These are phyloP conservation scores for Heterodera schachtii DNA, from an alignment of 1,140 invertebrate genomes.

Conservation along the genomic window DNA sequence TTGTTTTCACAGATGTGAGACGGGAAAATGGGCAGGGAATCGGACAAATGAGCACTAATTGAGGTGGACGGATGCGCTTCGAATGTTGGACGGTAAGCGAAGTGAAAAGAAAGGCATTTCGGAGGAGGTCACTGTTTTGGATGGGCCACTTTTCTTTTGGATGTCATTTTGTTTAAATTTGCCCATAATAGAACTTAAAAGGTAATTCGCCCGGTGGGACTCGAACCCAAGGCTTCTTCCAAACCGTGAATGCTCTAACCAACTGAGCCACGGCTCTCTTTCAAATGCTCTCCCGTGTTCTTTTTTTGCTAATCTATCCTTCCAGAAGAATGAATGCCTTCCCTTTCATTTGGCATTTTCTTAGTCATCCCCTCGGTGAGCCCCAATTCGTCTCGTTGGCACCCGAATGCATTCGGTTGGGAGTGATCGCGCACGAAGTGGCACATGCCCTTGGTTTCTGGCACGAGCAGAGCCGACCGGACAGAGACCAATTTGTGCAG, in stretches of 20 bases:
- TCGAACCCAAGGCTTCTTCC: too few species aligned
- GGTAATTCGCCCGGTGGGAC: too few species aligned
- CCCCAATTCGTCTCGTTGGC: constrained; percentile 65
- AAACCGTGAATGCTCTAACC: too few species aligned
- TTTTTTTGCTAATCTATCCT: too few species aligned
- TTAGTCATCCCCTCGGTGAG: constrained; percentile 62
- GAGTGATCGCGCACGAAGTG: constrained; percentile 67
- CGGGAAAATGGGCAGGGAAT: background rate
- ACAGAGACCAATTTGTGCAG: constrained; percentile 51
- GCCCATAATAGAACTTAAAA: too few species aligned
- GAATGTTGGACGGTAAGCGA: constrained; percentile 50
- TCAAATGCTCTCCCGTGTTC: too few species aligned
- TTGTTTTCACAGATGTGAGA: constrained; percentile 63
- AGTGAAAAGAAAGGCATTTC: too few species aligned
- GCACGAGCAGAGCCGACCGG: constrained; percentile 65
- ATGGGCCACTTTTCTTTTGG: background rate
- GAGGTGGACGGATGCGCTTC: constrained; percentile 59
- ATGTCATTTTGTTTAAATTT: background rate
- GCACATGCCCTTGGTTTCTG: constrained; percentile 67
- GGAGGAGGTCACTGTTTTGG: background rate
- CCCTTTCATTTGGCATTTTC: constrained; percentile 8
- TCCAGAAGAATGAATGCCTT: too few species aligned
- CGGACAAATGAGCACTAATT: background rate
- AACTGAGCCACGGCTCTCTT: too few species aligned
- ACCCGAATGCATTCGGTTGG: constrained; percentile 66